Conservation (phyloP, 1,140 invertebrate genomes). For the Manduca sexta region DNA sequence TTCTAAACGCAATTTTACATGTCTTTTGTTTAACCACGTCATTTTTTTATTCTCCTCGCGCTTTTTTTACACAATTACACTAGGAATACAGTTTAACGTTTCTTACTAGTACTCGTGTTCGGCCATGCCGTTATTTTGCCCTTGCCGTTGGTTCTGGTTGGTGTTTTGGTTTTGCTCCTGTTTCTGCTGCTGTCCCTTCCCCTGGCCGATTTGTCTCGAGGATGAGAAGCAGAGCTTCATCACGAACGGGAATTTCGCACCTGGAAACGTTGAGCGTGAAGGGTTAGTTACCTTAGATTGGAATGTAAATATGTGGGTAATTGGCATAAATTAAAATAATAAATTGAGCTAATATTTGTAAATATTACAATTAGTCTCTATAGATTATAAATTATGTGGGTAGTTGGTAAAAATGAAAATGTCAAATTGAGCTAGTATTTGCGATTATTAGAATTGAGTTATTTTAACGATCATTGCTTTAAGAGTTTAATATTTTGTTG, state of each 20-base stretch:
- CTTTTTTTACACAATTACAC: not conserved
- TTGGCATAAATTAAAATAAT: no score
- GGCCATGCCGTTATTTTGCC: constrained; percentile 49
- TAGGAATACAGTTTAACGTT: constrained; percentile 3
- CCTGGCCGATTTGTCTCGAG: constrained; percentile 81
- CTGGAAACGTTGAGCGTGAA: constrained; percentile 70
- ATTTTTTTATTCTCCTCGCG: not conserved
- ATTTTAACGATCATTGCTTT: no score
- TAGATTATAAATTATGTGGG: no score
- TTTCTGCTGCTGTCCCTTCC: constrained; percentile 36
- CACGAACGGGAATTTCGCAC: constrained; percentile 96
- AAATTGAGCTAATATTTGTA: no score
- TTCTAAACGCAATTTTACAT: constrained; percentile 39
- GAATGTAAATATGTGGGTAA: no score
- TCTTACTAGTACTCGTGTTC: constrained; percentile 68
- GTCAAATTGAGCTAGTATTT: no score
- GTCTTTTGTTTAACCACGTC: constrained; percentile 35
- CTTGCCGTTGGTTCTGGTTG: constrained; percentile 31
- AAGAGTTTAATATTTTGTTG: no score
- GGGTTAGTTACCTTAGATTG: no score
- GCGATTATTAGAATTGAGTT: no score
- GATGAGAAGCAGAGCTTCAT: constrained; percentile 97
- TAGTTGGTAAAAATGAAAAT: no score
- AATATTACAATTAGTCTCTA: no score
- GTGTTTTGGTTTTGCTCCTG: constrained; percentile 21